These are phyloP conservation scores for Coelinius sp. DNA, from an alignment of 2,888 invertebrate species.

Conservation along the genomic window DNA sequence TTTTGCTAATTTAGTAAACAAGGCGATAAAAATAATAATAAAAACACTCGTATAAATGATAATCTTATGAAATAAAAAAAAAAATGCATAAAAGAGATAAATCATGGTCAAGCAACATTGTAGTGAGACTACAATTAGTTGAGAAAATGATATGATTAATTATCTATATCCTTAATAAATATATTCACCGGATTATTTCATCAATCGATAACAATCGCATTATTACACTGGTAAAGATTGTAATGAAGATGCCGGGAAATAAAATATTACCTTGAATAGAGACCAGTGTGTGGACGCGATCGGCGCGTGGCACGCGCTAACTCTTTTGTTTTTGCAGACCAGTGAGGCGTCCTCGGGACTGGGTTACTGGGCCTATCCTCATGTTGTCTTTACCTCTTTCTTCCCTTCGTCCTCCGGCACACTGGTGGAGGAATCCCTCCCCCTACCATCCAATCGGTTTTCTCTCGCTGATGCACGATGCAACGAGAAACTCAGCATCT, in stretches of 20 bases:
- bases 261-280: slow-evolving; percentile 11
- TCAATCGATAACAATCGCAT: not conserved
- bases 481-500: slow-evolving; percentile 1
- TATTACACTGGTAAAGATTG: not conserved
- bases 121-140: not conserved
- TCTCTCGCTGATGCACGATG: slow-evolving; percentile 18
- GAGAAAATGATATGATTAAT: not conserved
- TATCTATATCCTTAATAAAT: not conserved
- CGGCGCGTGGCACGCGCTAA: slow-evolving; percentile 62
- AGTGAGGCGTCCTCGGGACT: slow-evolving; percentile 63
- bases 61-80: not conserved
- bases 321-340: slow-evolving; percentile 69
- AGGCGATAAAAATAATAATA: slow-evolving; percentile 8
- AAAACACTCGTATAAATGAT: not conserved
- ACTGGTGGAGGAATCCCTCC: slow-evolving; percentile 37
- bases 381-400: slow-evolving; percentile 57
- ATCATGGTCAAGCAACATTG: not conserved
- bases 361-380: slow-evolving; percentile 67
- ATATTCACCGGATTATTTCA: not conserved
- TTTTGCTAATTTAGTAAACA: not conserved
- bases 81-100: not conserved
- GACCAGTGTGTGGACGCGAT: slow-evolving; percentile 42
- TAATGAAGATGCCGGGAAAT: not conserved
- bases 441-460: slow-evolving; percentile 32
- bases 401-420: slow-evolving; percentile 49